Evolutionary conservation across 2,888 invertebrate species (phyloP), one percentile per base, ranked within the genome.

Genomic region (Archaeoteleia sp.): DNA sequence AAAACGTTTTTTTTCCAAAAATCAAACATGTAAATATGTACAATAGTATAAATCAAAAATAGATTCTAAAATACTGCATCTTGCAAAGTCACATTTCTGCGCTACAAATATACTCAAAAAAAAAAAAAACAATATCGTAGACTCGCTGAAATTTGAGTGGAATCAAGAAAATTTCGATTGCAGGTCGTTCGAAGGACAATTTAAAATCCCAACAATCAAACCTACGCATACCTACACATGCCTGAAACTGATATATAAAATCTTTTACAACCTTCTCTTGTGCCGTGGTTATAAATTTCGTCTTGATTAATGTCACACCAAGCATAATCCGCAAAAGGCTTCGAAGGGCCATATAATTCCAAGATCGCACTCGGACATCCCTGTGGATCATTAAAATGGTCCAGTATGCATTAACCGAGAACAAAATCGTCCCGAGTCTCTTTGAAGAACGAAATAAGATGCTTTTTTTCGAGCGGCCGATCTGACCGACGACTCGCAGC

Each of bases 321-420:
- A 42, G 27, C 58, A 57, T 62, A 68, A 62, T 62, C 51, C 68
- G 60, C 54, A 48, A 63, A 54, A 53, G 55, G 58, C 61, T 55
- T 61, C 61, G 55, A 46, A 61, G 51, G 61, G 55, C 60, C 55
- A 63, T 68, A 68, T 68, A 68, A 68, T 68, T 68, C 58, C 63
- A 32, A 27, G 67, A 57, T 62, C 62, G 67, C 67, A 34, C 62
- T 58, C 62, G 58, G 48, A 42, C 60, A 57, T 53, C 58, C 27
- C 66, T 43, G 58, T 53, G 57, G 68, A 71, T 69, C 68, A 66
- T 68, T 69, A 68, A 67, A 67, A 67, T 63, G 60, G 68, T 65
- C 67, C 67, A 54, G 51, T 49, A 54, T 69, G 61, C 61, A 65
- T 70, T 63, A 67, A 55, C 43, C 27, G 54, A 48, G 54, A 70